These are phyloP conservation scores for Drosophila prolongata DNA, from an alignment of 2,888 invertebrate species.

Conservation along the genomic window DNA sequence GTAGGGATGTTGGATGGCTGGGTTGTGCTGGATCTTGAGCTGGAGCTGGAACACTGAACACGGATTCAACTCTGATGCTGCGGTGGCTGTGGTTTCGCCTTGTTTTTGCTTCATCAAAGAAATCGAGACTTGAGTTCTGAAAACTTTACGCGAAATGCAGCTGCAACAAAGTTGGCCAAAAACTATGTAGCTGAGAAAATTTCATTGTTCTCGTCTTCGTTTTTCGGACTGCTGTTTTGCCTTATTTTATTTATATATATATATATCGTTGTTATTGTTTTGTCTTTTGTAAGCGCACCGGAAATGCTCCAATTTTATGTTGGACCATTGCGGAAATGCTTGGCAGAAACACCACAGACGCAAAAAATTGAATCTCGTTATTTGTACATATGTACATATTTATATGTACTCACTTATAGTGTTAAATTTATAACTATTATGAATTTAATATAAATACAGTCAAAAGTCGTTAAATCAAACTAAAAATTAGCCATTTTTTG, in stretches of 20 bases:
- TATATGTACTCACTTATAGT: conserved; percentile 6
- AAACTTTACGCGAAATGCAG: conserved; percentile 66
- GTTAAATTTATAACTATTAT: conserved; percentile 7
- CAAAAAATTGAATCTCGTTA: conserved; percentile 26
- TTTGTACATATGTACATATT: conserved; percentile 9
- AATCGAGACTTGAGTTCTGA: conserved; percentile 64
- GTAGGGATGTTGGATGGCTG: neutral
- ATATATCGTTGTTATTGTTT: conserved; percentile 26
- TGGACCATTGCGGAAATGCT: conserved; percentile 64
- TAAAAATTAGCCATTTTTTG: neutral
- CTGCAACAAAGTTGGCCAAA: conserved; percentile 50
- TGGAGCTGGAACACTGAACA: conserved; percentile 17
- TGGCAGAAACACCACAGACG: conserved; percentile 41
- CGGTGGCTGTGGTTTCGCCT: conserved; percentile 34
- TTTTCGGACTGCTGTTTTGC: conserved; percentile 22
- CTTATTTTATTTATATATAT: conserved; percentile 25
- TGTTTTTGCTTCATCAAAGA: conserved; percentile 64
- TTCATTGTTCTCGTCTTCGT: conserved; percentile 23
- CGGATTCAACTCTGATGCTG: conserved; percentile 35
- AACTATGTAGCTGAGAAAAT: conserved; percentile 34
- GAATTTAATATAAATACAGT: conserved; percentile 8
- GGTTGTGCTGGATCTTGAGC: neutral
- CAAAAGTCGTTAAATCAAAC: neutral
- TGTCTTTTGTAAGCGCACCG: conserved; percentile 63
- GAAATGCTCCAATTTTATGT: conserved; percentile 72